Evolutionary conservation across 2,888 invertebrate genomes (phyloP), one percentile per base, ranked within the genome.

Genomic region (Erpobdella octoculata): DNA sequence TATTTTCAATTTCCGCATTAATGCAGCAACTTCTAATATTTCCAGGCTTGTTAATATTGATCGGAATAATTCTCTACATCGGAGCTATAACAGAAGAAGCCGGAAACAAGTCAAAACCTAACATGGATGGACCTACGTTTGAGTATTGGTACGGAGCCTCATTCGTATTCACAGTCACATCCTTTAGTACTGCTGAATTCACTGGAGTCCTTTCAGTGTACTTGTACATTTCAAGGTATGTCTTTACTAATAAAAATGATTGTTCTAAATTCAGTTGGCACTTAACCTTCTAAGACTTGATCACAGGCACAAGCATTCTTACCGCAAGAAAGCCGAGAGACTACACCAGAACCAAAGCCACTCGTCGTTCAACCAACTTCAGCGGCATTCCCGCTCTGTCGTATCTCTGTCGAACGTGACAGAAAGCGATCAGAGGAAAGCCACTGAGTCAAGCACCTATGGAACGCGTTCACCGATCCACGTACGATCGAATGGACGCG

Each of bases 31-130:
- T n/a, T n/a, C n/a, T n/a, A n/a, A n/a, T n/a, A n/a, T n/a, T 28
- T 28, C 5, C 78, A 82, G 83, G 83, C 69, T 75, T 82, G 62
- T 81, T 80, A 74, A 81, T 81, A 15, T 73, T 83, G 64, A 80
- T 82, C 53, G 83, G 83, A 53, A 81, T 83, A 41, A 82, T 83
- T 48, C 78, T 83, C 5, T 83, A 81, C 75, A 83, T 83, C 61
- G 82, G 82, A 72, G 81, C 81, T 76, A 82, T 83, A 61, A 83
- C 82, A 41, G 81, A 81, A 67, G 82, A 82, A 75, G 81, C 80
- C 1, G 81, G 81, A 4, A 81, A 80, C 76, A 67, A 58, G 18
- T 67, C 67, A 25, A 66, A 67, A 36, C 77, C 79, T 18, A 46
- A 73, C 9, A 72, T 80, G 70, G 81, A 81, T 41, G 79, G 81